Conservation (phyloP, 2,113 vertebrate species). For the Dolichotis patagonum region DNA sequence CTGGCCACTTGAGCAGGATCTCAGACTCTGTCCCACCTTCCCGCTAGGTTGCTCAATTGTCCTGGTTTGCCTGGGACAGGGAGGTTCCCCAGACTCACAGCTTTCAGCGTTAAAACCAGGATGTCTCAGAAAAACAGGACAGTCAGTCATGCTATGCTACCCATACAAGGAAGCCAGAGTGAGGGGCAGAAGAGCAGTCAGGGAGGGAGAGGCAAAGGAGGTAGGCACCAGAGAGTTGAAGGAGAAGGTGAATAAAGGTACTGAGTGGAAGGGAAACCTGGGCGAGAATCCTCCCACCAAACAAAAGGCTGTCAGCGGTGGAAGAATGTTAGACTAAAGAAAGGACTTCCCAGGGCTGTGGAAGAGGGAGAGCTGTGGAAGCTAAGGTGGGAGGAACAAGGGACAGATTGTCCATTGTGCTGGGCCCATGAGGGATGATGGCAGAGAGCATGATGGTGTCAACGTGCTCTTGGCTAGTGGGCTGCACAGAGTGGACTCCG, state of each 20-base stretch:
- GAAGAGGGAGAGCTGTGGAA: not conserved
- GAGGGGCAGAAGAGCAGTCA: not conserved
- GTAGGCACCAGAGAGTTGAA: not conserved
- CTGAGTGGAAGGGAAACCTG: not conserved
- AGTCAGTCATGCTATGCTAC: not conserved
- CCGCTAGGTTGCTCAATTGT: not conserved
- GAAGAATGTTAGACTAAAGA: not conserved
- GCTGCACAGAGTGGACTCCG: not conserved
- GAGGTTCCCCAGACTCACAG: not conserved
- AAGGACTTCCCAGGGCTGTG: not conserved
- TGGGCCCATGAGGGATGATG: not conserved
- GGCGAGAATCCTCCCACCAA: not conserved
- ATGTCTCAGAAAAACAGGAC: not conserved
- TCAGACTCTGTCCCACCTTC: not conserved
- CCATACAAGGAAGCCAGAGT: not conserved
- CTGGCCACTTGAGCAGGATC: not conserved
- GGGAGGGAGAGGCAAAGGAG: not conserved
- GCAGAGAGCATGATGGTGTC: too few relatives aligned
- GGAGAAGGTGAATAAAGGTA: not conserved
- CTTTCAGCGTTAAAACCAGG: not conserved
- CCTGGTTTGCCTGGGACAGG: not conserved
- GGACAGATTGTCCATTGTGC: not conserved
- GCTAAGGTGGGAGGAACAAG: not conserved
- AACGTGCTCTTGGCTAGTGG: not conserved
- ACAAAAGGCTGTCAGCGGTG: not conserved